Conservation (phyloP, 64 coral and sea anemone genomes). For the Actinia tenebrosa region DNA sequence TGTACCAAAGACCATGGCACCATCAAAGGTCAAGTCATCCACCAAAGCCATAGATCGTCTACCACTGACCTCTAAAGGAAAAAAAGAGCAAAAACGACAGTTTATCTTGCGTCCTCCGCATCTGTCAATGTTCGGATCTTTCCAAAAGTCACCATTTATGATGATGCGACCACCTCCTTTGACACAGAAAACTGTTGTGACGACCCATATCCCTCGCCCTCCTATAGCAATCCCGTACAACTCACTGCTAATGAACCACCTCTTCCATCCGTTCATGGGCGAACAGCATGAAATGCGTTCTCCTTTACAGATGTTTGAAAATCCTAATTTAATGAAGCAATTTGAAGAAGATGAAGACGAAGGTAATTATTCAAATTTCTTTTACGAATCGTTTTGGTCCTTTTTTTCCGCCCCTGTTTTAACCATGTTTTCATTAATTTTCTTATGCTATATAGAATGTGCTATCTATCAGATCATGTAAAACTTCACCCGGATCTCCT, state of each 20-base stretch:
- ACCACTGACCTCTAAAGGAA: slow-evolving; percentile 19
- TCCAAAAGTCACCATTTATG: slow-evolving; percentile 63
- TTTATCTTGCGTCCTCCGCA: slow-evolving; percentile 77
- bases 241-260: slow-evolving; percentile 47
- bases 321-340: slow-evolving; percentile 1
- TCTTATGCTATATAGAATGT: no score
- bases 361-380: neutral
- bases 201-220: slow-evolving; percentile 89
- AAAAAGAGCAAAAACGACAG: slow-evolving; percentile 85
- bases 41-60: neutral
- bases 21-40: slow-evolving; percentile 14
- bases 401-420: neutral
- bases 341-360: slow-evolving; percentile 24
- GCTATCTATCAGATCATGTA: no score
- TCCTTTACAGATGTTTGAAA: slow-evolving; percentile 20
- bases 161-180: slow-evolving; percentile 89
- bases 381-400: no score
- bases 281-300: slow-evolving; percentile 22
- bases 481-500: no score
- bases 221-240: slow-evolving; percentile 84
- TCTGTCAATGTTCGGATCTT: slow-evolving; percentile 23
- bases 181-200: slow-evolving; percentile 95
- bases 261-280: slow-evolving; percentile 15
- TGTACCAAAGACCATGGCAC: neutral
- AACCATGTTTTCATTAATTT: no score